Conservation (phyloP, 2,888 invertebrate genomes). For the Lasius platythorax region DNA sequence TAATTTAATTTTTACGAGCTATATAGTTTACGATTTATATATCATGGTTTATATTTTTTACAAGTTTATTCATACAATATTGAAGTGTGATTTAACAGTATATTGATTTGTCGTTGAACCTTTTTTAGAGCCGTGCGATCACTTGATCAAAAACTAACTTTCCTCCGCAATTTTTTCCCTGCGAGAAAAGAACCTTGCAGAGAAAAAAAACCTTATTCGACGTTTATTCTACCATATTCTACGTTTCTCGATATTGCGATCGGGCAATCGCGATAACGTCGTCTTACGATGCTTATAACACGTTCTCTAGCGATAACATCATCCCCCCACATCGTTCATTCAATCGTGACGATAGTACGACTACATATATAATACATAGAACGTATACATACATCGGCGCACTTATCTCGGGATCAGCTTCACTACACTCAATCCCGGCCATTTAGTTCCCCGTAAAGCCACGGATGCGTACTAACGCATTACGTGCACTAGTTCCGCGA, state of each 20-base stretch:
- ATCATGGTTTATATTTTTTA: slow-evolving; percentile 13
- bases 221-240: too few species aligned
- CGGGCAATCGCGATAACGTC: not conserved
- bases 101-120: not conserved
- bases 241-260: not conserved
- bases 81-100: slow-evolving; percentile 14
- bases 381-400: not conserved
- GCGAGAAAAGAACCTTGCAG: not conserved
- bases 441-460: not conserved
- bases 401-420: not conserved
- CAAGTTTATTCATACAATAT: not conserved
- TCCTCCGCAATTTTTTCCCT: not conserved
- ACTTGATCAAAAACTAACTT: not conserved
- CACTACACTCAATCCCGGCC: not conserved
- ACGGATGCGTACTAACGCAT: not conserved
- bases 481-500: not conserved
- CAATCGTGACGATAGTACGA: not conserved
- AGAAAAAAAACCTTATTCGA: not conserved
- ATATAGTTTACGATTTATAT: not conserved
- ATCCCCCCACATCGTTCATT: not conserved
- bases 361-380: not conserved
- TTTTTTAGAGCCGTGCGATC: not conserved
- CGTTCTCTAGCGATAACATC: not conserved
- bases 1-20: not conserved
- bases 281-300: not conserved